Percentiles rank a stretch among this genome's conserved stretches.
Evolutionary conservation across 35 echinoderm and acorn worm species (phyloP).

Genomic region (Diadema setosum): DNA sequence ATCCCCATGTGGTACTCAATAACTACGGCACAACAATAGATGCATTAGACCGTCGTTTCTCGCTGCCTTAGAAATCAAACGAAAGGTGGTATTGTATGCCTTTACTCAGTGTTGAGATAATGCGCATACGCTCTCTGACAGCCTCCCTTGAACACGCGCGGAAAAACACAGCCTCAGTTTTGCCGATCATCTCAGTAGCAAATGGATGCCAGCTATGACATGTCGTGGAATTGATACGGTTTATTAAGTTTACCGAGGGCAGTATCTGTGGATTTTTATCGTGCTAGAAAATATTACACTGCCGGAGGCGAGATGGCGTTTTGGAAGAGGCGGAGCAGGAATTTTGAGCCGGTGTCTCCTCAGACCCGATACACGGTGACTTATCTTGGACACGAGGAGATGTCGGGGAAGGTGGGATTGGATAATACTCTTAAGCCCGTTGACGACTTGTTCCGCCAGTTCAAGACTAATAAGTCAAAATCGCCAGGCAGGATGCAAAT

Average conservation of each 20-base stretch:
- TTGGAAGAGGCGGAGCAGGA: conserved; percentile 44
- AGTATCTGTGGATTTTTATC: not conserved
- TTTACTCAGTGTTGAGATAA: not conserved
- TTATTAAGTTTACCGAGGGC: not conserved
- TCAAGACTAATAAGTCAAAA: conserved; percentile 30
- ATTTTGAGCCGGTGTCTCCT: conserved; percentile 34
- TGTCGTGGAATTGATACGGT: not conserved
- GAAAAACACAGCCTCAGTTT: not conserved
- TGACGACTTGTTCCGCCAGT: conserved; percentile 20
- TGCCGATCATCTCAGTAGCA: not conserved
- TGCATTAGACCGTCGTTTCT: not conserved
- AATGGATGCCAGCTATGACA: not conserved
- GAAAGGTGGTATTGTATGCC: not conserved
- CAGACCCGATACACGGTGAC: conserved; percentile 15
- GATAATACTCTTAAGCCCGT: conserved; percentile 16
- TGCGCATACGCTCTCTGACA: not conserved
- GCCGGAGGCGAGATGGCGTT: conserved; percentile 29
- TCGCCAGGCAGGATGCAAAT: conserved; percentile 8
- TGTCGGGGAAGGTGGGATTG: conserved; percentile 4
- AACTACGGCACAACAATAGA: not conserved
- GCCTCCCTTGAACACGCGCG: not conserved
- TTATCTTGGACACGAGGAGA: not conserved
- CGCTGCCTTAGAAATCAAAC: not conserved
- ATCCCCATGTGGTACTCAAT: too few relatives aligned
- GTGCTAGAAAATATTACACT: not conserved